These are phyloP conservation scores for Porites rus DNA, from an alignment of 92 coral and sea anemone species.

Conservation along the genomic window DNA sequence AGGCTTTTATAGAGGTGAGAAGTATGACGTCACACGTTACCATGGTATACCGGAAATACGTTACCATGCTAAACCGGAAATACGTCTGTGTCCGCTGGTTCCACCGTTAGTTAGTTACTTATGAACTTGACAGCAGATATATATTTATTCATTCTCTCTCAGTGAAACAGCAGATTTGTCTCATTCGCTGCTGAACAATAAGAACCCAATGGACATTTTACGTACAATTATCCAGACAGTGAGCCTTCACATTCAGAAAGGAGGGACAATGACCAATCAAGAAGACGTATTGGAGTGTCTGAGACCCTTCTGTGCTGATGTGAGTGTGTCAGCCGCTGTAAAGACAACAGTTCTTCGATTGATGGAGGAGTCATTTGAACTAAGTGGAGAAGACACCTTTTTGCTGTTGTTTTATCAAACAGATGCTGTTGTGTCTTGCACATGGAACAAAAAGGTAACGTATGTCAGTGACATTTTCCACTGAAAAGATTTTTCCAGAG, in stretches of 20 bases:
- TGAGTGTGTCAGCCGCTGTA: constrained; percentile 73
- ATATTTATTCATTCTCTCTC: neutral
- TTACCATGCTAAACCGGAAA: too few relatives aligned
- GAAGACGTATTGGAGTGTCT: constrained; percentile 84
- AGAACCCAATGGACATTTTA: constrained; percentile 61
- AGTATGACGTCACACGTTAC: too few relatives aligned
- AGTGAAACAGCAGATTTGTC: constrained; percentile 28
- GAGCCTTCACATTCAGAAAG: constrained; percentile 68
- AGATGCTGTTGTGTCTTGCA: constrained; percentile 84
- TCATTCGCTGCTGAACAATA: constrained; percentile 19
- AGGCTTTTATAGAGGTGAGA: too few relatives aligned
- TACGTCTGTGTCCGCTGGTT: too few relatives aligned
- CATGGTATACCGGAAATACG: too few relatives aligned
- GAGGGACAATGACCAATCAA: constrained; percentile 77
- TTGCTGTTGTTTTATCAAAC: constrained; percentile 88
- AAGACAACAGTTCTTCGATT: constrained; percentile 85
- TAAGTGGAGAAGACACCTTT: constrained; percentile 94
- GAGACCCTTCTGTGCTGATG: constrained; percentile 92
- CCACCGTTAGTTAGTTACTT: neutral
- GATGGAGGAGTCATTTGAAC: constrained; percentile 79
- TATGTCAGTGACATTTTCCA: neutral
- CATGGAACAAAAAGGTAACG: constrained; percentile 87
- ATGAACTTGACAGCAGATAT: neutral
- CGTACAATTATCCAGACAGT: constrained; percentile 62
- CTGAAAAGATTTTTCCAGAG: neutral